These are phyloP conservation scores for Mormyrus hasselquistii DNA, from an alignment of 2,797 vertebrate species.

Conservation along the genomic window DNA sequence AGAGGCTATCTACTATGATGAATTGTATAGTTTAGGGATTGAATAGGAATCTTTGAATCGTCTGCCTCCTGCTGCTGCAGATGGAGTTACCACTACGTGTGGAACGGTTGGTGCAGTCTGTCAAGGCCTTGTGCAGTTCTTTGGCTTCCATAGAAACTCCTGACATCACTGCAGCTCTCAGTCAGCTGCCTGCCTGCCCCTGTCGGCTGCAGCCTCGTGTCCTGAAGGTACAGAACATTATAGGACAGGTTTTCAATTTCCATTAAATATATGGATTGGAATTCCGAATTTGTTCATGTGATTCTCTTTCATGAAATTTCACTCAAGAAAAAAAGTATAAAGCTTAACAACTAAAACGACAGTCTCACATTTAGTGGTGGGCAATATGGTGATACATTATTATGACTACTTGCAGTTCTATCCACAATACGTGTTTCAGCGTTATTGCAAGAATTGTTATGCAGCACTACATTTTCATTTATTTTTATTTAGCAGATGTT, in stretches of 20 bases:
- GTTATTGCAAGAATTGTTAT: not conserved
- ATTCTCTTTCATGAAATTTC: not conserved
- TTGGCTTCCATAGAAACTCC: slow-evolving; percentile 82
- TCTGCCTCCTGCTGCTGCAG: slow-evolving; percentile 46
- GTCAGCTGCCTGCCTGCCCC: slow-evolving; percentile 85
- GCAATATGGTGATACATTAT: not conserved
- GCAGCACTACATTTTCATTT: not conserved
- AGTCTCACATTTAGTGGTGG: not conserved
- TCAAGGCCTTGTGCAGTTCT: slow-evolving; percentile 87
- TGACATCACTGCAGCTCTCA: slow-evolving; percentile 82
- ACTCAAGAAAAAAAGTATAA: not conserved
- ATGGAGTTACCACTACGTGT: slow-evolving; percentile 73
- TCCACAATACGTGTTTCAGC: not conserved
- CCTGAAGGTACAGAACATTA: slow-evolving; percentile 67
- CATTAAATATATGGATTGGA: not conserved
- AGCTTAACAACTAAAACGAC: not conserved
- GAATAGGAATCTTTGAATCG: not conserved
- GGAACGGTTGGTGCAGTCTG: slow-evolving; percentile 85
- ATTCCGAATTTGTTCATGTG: not conserved
- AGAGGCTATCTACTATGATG: not conserved
- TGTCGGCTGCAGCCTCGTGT: slow-evolving; percentile 86
- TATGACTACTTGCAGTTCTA: not conserved
- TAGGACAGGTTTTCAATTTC: not conserved
- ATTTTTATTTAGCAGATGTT: not conserved
- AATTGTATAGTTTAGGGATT: not conserved